Conservation (phyloP, 2,113 vertebrate genomes). For the Barnardius zonarius region DNA sequence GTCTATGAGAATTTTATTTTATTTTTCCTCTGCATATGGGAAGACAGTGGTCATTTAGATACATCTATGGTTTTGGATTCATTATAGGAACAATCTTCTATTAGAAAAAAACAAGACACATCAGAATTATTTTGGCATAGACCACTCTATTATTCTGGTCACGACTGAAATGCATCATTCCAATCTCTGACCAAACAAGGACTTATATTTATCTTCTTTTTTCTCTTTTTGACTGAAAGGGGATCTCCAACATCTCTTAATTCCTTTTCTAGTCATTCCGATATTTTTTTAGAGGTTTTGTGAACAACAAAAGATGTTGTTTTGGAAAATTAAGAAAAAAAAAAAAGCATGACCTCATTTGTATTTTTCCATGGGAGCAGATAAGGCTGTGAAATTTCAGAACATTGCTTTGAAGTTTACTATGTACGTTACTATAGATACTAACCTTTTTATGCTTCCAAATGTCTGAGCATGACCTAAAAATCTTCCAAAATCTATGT, state of each 20-base stretch:
- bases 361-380: neutral
- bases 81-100: neutral
- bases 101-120: neutral
- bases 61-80: neutral
- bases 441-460: constrained; percentile 76
- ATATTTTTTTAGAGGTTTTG: neutral
- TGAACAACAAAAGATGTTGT: accelerated
- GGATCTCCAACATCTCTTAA: neutral
- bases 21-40: neutral
- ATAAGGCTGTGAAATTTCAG: neutral
- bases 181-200: neutral
- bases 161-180: neutral
- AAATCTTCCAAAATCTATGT: constrained; percentile 79
- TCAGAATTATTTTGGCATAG: neutral
- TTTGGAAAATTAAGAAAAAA: neutral
- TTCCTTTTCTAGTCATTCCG: neutral
- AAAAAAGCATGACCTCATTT: neutral
- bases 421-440: neutral
- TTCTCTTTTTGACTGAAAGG: neutral
- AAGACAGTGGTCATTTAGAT: neutral
- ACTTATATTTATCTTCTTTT: neutral
- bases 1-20: neutral
- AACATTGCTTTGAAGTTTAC: neutral
- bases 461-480: constrained; percentile 78
- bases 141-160: neutral